A percentile compares a stretch with the other conserved stretches of the same genome.
Conservation (phyloP, 2,113 vertebrate species). For the Corynorhinus townsendii region DNA sequence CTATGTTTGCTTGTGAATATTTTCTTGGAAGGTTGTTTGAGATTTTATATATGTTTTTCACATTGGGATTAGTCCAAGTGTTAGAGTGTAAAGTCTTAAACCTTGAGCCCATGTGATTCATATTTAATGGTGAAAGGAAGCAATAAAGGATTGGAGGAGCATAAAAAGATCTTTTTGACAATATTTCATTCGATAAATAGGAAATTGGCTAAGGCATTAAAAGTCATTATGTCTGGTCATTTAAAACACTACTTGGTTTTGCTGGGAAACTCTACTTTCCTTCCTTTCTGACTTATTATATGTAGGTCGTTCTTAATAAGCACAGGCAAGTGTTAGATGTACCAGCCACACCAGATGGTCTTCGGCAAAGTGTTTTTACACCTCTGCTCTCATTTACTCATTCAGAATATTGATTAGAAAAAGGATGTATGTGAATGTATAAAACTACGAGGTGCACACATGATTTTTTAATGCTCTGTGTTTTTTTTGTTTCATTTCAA, state of each 20-base stretch:
- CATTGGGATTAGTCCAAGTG: not conserved
- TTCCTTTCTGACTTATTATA: not conserved
- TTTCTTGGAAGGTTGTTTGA: not conserved
- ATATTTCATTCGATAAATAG: not conserved
- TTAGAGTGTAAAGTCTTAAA: not conserved
- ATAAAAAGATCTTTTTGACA: not conserved
- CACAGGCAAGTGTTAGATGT: not conserved
- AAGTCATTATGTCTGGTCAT: not conserved
- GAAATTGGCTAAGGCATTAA: not conserved
- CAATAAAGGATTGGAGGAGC: not conserved
- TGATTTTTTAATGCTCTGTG: not conserved
- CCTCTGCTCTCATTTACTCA: not conserved
- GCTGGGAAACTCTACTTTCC: not conserved
- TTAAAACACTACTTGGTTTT: slow-evolving; percentile 13
- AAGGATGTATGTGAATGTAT: not conserved
- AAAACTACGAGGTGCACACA: not conserved
- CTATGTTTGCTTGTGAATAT: not conserved
- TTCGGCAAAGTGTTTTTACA: not conserved
- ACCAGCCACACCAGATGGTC: not conserved
- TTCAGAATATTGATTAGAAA: not conserved
- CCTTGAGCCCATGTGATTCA: not conserved
- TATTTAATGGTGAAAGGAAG: not conserved
- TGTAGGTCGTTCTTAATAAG: not conserved
- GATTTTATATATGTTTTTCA: not conserved
- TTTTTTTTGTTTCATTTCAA: slow-evolving; percentile 28